Base-by-base conservation (phyloP, 2,888 invertebrate genomes). In the Tachina grossa region DNA sequence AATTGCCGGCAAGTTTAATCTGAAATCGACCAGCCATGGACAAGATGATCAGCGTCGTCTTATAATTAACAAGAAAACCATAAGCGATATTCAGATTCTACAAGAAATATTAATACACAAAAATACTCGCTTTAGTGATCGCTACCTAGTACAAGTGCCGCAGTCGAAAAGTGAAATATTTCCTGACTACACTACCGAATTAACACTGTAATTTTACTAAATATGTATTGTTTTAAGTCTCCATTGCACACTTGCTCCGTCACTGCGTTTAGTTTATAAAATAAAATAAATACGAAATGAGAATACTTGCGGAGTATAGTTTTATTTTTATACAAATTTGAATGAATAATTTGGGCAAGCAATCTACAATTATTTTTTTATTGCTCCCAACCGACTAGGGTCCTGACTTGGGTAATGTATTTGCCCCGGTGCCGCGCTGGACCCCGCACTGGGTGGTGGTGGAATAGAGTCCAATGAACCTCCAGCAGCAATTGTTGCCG, bases 391-490 rank as follows among this genome's bases (percentile, higher is more conserved):
- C 43, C 98, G 94, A 53, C 96, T 96, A 0, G 99, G 99, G 94
- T 99, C 99, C 93, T 99, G 99, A 91, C 98, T 98, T 5, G 99
- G 99, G 94, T 99, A 99, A 93, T 99, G 98, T 65, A 96, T 93
- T 0, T 95, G 94, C 1, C 90, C 91, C 1, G 95, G 93, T 9
- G 95, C 94, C n/a, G 94, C 93, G 1, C 94, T 94, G 2, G 94
- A 92, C 5, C 94, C 93, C 1, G 94, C 94, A 1, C 94, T 92
- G 5, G 93, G 92, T 39, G 93, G 91, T 45, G 92, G 90, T 59
- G 92, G 91, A 85, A 93, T 92, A 69, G 90, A 87, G 9, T 91
- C 91, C 4, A 90, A 83, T 4, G 83, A 76, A 72, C 53, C 57
- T 9, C 87, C 82, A 6, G 78, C 83, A 49, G 59, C 75, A 9